Evolutionary conservation across 2,888 invertebrate species (phyloP), one percentile per base, ranked within the genome.

Genomic region (Caenorhabditis sp.): DNA sequence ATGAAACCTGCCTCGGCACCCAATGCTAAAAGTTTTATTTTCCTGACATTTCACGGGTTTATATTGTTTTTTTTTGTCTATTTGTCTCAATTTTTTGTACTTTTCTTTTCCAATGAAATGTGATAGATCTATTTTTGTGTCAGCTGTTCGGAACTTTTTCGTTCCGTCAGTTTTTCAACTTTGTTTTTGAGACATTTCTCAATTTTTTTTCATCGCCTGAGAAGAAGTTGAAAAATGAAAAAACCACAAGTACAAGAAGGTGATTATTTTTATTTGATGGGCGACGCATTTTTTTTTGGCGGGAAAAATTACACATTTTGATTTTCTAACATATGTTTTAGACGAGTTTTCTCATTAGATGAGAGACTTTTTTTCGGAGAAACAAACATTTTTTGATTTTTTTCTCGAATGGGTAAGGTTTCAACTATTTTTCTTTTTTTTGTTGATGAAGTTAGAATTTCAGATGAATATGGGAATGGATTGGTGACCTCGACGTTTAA

Each of bases 401-500:
- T 43, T 43, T 43, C 14, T 17, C 17, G 14, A 43, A 43, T 43
- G 14, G 12, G 43, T 17, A 17, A 43, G 17, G 14, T 27, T 69
- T 69, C 54, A 50, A 58, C 31, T 49, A 43, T 64, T 70, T 65
- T 58, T 60, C 50, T 70, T 65, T 58, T 58, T 62, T 6, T 21
- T 27, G 27, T 26, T 12, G 64, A 37, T 59, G 53, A 10, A 36
- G 31, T 49, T 19, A 58, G 36, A 36, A 3, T 36, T 36, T n/a
- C 36, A 64, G 67, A 68, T 17, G 62, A 57, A 53, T 54, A 58
- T 23, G 53, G 60, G 8, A 63, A 64, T 62, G 75, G 79, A 23
- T 59, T 70, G 24, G 68, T 77, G 10, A 75, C 69, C n/a, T 72
- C 69, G 31, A 67, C 75, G 26, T 79, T 77, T 50, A 68, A 73